Percentiles rank a stretch among this genome's conserved stretches.
Evolutionary conservation across 92 coral and sea anemone genomes (phyloP).

Genomic region (Phenganax stokvisi): DNA sequence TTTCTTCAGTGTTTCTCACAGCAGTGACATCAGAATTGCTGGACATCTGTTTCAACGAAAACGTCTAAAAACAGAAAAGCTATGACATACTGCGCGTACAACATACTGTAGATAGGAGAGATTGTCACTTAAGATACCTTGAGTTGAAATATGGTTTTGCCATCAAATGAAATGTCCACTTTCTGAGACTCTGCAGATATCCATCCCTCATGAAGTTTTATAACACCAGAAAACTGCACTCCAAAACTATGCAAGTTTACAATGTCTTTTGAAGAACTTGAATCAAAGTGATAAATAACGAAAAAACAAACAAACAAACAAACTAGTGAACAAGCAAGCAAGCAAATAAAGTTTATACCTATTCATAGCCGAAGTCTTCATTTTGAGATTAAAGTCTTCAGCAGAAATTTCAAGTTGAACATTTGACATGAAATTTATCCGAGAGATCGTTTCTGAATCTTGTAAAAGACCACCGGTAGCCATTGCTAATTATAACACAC

Average conservation of each 20-base stretch:
- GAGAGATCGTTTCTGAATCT: not conserved
- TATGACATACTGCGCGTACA: not conserved
- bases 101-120: not conserved
- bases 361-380: conserved; percentile 19
- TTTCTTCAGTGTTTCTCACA: conserved; percentile 53
- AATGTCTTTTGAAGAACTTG: not conserved
- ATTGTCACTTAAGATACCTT: conserved; percentile 44
- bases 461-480: not conserved
- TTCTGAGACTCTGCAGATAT: conserved; percentile 54
- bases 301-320: not conserved
- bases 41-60: conserved; percentile 52
- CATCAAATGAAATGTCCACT: conserved; percentile 62
- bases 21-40: conserved; percentile 55
- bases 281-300: not conserved
- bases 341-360: not conserved
- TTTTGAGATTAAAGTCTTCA: conserved; percentile 6
- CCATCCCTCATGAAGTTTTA: conserved; percentile 47
- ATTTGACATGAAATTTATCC: not conserved
- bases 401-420: conserved; percentile 23
- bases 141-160: conserved; percentile 55
- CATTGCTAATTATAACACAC: not conserved
- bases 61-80: conserved; percentile 44
- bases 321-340: not conserved
- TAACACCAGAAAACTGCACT: conserved; percentile 55
- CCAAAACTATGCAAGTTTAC: conserved; percentile 60